Evolutionary conservation across 2,888 invertebrate species (phyloP).

Genomic region (Eristalis tenax): DNA sequence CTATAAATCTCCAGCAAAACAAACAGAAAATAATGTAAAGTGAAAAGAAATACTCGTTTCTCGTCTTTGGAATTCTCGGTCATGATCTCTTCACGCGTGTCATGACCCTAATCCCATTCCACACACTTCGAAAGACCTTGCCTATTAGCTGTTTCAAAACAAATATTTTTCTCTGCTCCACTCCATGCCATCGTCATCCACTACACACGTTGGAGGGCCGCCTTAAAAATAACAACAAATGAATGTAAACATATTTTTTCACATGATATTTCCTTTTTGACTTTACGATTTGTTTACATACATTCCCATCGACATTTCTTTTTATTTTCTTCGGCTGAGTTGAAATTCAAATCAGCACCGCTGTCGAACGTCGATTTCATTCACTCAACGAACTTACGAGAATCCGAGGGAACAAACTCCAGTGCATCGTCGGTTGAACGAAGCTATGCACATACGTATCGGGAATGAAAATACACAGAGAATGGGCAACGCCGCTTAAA

Average conservation of each 20-base stretch:
- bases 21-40: not conserved
- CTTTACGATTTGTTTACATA: slow-evolving; percentile 65
- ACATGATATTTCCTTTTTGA: slow-evolving; percentile 15
- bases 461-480: slow-evolving; percentile 40
- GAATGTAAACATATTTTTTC: slow-evolving; percentile 40
- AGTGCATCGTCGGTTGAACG: not conserved
- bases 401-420: not conserved
- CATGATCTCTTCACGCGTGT: slow-evolving; percentile 26
- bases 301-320: not conserved
- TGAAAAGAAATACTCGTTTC: not conserved
- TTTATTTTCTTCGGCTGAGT: not conserved
- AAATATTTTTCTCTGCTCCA: not conserved
- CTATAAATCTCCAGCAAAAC: not conserved
- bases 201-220: slow-evolving; percentile 7
- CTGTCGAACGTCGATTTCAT: not conserved
- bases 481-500: slow-evolving; percentile 67
- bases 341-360: not conserved
- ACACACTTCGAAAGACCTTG: not conserved
- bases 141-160: not conserved
- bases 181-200: not conserved
- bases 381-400: not conserved
- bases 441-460: slow-evolving; percentile 10
- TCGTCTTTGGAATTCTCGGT: slow-evolving; percentile 15
- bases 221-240: slow-evolving; percentile 40
- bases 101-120: slow-evolving; percentile 30